Base-by-base conservation (phyloP, 2,113 vertebrate genomes). In the Boulengeromyrus knoepffleri region DNA sequence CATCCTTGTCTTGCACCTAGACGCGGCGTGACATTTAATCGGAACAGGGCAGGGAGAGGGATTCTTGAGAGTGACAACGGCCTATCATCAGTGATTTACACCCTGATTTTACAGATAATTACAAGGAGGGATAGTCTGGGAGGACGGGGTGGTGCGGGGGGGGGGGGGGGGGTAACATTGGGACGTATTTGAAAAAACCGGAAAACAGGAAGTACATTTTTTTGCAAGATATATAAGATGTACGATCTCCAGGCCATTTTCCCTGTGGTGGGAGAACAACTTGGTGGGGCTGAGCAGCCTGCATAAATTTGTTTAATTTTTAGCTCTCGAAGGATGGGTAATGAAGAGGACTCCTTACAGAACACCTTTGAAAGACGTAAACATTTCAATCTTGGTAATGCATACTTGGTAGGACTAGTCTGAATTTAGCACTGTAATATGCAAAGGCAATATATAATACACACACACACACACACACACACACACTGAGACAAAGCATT, bases 1-100 rank as follows among this genome's bases (percentile, higher is more conserved):
- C 39, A 87, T 85, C 50, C 85, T 53, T n/a, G 83, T 90, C 90
- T 56, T 39, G 58, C 50, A 86, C 90, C 47, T 17, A 88, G 90
- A 92, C 53, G n/a, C 89, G 50, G 88, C 90, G 39, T 91, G 89
- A 62, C 90, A 88, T 93, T 92, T 90, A 87, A 91, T 92, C 90
- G 85, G 90, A 52, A 49, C 77, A 70, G 89, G 21, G 49, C 42
- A 53, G 70, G 31, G 53, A 89, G n/a, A 87, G 80, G 50, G 12
- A 83, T 90, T 89, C 58, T 89, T 91, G 70, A 91, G 5, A 50
- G 74, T 88, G 13, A 53, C 24, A 31, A 62, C 86, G 83, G 88
- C 58, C 36, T 88, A 46, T 85, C 24, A 80, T 62, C 87, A 74
- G 47, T 53, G 66, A 89, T 89, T 53, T 90, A 85, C 84, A 91